Evolutionary conservation across 2,888 invertebrate genomes (phyloP), one percentile per base, ranked within the genome.

Genomic region (Trachelus iudaicus): DNA sequence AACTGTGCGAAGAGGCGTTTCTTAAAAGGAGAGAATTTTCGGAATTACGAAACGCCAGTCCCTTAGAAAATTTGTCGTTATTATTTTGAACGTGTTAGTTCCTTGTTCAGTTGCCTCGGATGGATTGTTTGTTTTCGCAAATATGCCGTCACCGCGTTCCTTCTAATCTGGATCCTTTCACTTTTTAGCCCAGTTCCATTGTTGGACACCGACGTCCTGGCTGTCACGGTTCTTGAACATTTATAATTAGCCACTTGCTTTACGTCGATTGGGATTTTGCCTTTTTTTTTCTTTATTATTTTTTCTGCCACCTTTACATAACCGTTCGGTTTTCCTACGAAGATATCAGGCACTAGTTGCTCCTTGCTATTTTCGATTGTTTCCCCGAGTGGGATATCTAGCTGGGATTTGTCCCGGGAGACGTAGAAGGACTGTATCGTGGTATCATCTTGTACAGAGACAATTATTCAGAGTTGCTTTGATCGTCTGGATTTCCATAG

Each of bases 151-250:
- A 15, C 33, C 34, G 79, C 84, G 84, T 86, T 85, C 80, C 80
- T 81, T 83, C 77, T 85, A 83, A 86, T 83, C 86, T 79, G 80
- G 80, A 85, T 86, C 90, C 90, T 90, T 90, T 90, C 90, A 89
- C 90, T 90, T 90, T 90, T 90, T 89, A 90, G 89, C 89, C 90
- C 86, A 89, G 87, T 88, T 87, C 69, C 86, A 88, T 88, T 87
- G 87, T 87, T 82, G 80, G 77, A 76, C 69, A 79, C 1, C 69
- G 77, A 75, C 73, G 79, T 76, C 80, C 80, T 34, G 81, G 75
- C 80, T 85, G 84, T 86, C 84, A 82, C 79, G 78, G 75, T 79
- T 37, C 73, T 74, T 76, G 76, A 82, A 76, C 76, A 77, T 79
- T 79, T 75, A 75, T 79, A 82, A 82, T 82, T 79, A 82, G 75